Percentiles rank a stretch among this genome's conserved stretches.
Conservation (phyloP, 2,797 vertebrate genomes). For the Cichlasoma orientale region DNA sequence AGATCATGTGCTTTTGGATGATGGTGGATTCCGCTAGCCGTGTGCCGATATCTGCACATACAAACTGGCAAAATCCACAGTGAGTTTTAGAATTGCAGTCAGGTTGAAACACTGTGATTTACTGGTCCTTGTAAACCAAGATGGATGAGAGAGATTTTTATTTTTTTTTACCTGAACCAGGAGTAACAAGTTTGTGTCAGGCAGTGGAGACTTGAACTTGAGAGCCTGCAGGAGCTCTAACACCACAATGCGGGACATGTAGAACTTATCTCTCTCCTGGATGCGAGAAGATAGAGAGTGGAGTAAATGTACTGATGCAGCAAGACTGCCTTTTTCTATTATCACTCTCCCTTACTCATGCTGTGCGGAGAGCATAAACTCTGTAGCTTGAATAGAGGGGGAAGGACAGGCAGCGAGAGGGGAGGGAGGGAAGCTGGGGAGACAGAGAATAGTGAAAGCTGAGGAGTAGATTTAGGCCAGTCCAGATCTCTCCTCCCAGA, state of each 20-base stretch:
- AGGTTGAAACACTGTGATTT: neutral
- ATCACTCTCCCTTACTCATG: conserved; percentile 74
- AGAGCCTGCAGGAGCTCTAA: conserved; percentile 96
- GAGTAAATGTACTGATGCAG: conserved; percentile 77
- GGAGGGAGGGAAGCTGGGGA: conserved; percentile 54
- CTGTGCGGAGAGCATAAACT: conserved; percentile 72
- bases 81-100: conserved; percentile 14
- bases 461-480: conserved; percentile 81
- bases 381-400: conserved; percentile 69
- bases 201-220: conserved; percentile 96
- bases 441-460: conserved; percentile 70
- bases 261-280: conserved; percentile 99
- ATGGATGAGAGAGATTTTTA: neutral
- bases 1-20: conserved; percentile 98
- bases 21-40: conserved; percentile 96
- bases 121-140: neutral
- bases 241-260: conserved; percentile 96
- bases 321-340: conserved; percentile 77
- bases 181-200: conserved; percentile 95
- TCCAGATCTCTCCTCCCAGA: conserved; percentile 80
- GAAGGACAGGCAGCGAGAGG: conserved; percentile 65
- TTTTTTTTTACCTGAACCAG: conserved; percentile 90
- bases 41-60: conserved; percentile 97
- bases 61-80: conserved; percentile 85
- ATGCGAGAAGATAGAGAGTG: conserved; percentile 62